Conservation (phyloP, 1,140 invertebrate species). For the Megathymus violae region DNA sequence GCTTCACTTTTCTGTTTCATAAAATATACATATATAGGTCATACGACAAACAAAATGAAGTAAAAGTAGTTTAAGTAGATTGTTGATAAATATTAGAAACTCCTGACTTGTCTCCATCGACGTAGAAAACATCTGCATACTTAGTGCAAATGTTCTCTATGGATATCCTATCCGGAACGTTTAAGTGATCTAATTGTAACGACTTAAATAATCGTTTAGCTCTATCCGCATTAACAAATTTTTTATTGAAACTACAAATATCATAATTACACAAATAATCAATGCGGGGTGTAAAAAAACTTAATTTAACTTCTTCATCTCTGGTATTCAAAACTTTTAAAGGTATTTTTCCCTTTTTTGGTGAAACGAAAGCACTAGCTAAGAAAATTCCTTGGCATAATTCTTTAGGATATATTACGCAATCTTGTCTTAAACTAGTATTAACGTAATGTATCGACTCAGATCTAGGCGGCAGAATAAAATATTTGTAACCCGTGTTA, state of each 20-base stretch:
- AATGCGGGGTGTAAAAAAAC: not conserved
- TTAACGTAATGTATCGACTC: not conserved
- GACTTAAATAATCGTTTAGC: too few species aligned
- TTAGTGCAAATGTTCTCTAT: too few species aligned
- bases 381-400: not conserved
- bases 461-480: not conserved
- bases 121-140: too few species aligned
- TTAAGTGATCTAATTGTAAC: too few species aligned
- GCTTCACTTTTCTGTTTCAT: conserved; percentile 34
- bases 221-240: too few species aligned
- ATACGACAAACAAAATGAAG: conserved; percentile 38
- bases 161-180: too few species aligned
- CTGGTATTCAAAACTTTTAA: conserved; percentile 22
- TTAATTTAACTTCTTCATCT: not conserved
- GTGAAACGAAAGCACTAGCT: not conserved
- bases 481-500: not conserved
- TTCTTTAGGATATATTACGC: not conserved
- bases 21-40: conserved; percentile 32
- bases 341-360: not conserved
- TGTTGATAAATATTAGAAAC: not conserved
- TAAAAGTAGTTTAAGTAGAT: too few species aligned
- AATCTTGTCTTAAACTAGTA: not conserved
- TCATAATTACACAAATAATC: not conserved
- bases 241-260: too few species aligned
- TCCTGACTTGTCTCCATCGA: too few species aligned